phyloP scores from a whole-genome alignment of 2,797 vertebrate species.

The Sebastiscus albofasciatus region DNA sequence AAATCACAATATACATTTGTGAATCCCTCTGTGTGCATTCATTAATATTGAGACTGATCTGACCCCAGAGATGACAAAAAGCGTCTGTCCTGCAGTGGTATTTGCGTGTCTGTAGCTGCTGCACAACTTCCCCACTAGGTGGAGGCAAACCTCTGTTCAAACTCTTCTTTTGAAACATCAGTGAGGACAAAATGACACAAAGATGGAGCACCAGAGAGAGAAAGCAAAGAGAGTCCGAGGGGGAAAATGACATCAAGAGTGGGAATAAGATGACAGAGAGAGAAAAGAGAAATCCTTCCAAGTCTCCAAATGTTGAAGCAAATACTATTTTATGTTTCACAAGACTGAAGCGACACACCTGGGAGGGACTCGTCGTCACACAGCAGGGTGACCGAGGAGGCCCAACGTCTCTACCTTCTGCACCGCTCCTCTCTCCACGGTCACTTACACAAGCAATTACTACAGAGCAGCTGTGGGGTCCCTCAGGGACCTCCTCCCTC shows the following conservation, averaged over 20 bases:
- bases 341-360: slow-evolving; percentile 64
- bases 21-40: too few species aligned
- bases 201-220: not conserved
- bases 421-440: slow-evolving; percentile 17
- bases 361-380: slow-evolving; percentile 48
- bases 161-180: not conserved
- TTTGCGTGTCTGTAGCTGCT: not conserved
- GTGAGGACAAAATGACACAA: not conserved
- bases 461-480: slow-evolving; percentile 77
- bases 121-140: slow-evolving; percentile 61
- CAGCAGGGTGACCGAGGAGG: slow-evolving; percentile 58
- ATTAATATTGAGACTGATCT: too few species aligned
- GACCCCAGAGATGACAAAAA: too few species aligned
- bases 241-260: slow-evolving; percentile 45
- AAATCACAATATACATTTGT: too few species aligned
- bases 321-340: slow-evolving; percentile 75
- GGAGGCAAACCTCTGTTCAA: slow-evolving; percentile 70
- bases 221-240: not conserved
- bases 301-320: slow-evolving; percentile 64
- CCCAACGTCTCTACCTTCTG: slow-evolving; percentile 43
- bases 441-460: slow-evolving; percentile 74
- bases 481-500: slow-evolving; percentile 66
- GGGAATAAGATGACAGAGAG: slow-evolving; percentile 43
- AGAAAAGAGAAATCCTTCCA: slow-evolving; percentile 25
- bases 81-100: too few species aligned